A percentile compares a stretch with the other conserved stretches of the same genome.
These are phyloP conservation scores for Drosophila subsilvestris DNA, from an alignment of 2,888 invertebrate species.

Conservation along the genomic window DNA sequence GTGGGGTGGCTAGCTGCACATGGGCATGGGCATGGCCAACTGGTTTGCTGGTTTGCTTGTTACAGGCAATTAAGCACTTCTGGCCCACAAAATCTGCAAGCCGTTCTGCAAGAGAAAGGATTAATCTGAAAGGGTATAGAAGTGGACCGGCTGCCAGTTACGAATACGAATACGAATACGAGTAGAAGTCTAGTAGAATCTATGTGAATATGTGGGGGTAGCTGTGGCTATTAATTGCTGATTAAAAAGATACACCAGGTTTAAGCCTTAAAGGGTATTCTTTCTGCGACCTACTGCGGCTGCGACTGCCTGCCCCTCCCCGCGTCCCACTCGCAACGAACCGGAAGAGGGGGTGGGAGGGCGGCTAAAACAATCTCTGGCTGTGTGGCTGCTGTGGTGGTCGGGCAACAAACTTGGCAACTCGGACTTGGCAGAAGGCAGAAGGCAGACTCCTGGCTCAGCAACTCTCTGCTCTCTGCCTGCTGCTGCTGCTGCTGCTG, in stretches of 20 bases:
- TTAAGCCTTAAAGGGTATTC: no score
- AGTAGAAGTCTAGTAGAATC: no score
- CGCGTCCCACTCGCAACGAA: background rate
- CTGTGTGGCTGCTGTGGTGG: background rate
- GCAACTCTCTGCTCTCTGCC: conserved; percentile 17
- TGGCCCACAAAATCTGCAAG: conserved; percentile 34
- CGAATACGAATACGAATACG: no score
- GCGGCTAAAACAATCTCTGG: conserved; percentile 16
- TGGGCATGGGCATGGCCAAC: conserved; percentile 35
- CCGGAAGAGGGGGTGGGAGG: background rate
- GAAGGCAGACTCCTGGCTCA: conserved; percentile 33
- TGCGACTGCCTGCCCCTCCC: no score
- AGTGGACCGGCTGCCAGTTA: no score
- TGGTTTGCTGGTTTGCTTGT: conserved; percentile 15
- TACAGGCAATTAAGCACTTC: conserved; percentile 35
- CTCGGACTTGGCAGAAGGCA: conserved; percentile 39
- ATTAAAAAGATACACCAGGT: no score
- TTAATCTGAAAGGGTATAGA: no score
- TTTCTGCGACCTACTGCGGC: no score
- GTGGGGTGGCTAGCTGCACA: conserved; percentile 2
- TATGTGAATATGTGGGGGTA: no score
- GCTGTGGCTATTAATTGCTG: no score
- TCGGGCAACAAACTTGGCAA: conserved; percentile 26
- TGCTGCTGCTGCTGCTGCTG: conserved; percentile 15
- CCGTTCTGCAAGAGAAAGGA: background rate